Evolutionary conservation across 2,888 invertebrate genomes (phyloP).

Genomic region (Caenorhabditis japonica): DNA sequence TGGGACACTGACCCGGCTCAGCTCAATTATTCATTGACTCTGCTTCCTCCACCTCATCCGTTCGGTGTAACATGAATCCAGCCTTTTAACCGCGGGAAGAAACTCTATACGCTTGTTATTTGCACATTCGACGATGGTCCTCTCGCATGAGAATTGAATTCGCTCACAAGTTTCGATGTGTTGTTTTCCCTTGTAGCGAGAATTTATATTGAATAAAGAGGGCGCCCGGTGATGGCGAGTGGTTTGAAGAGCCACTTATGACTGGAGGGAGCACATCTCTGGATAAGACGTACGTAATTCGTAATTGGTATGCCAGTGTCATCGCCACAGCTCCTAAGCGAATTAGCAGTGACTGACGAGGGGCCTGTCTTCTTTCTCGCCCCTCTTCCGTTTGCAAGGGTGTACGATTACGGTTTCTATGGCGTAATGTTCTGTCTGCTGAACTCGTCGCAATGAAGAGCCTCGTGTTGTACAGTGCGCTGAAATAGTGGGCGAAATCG

Average conservation of each 20-base stretch:
- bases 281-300: conserved; percentile 51
- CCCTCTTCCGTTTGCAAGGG: conserved; percentile 25
- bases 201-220: conserved; percentile 53
- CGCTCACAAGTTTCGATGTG: conserved; percentile 43
- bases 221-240: conserved; percentile 45
- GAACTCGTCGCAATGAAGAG: conserved; percentile 42
- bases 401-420: conserved; percentile 39
- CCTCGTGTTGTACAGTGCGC: conserved; percentile 35
- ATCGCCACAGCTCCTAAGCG: conserved; percentile 40
- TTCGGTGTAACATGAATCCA: conserved; percentile 37
- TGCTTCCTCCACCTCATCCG: conserved; percentile 6
- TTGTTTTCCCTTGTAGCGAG: conserved; percentile 36
- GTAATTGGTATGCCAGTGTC: conserved; percentile 51
- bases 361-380: conserved; percentile 16
- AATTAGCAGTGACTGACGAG: conserved; percentile 40
- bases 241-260: conserved; percentile 49
- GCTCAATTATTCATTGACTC: conserved; percentile 42
- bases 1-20: conserved; percentile 26
- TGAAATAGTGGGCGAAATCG: conserved; percentile 1
- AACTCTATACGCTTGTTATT: conserved; percentile 37
- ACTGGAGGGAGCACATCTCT: conserved; percentile 44
- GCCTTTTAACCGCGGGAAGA: conserved; percentile 23
- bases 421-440: conserved; percentile 35
- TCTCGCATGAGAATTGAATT: conserved; percentile 27
- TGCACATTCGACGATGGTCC: conserved; percentile 18